Percentiles rank a stretch among this genome's conserved stretches.
These are phyloP conservation scores for Dipodomys ordii DNA, from an alignment of 2,113 vertebrate species.

Conservation along the genomic window DNA sequence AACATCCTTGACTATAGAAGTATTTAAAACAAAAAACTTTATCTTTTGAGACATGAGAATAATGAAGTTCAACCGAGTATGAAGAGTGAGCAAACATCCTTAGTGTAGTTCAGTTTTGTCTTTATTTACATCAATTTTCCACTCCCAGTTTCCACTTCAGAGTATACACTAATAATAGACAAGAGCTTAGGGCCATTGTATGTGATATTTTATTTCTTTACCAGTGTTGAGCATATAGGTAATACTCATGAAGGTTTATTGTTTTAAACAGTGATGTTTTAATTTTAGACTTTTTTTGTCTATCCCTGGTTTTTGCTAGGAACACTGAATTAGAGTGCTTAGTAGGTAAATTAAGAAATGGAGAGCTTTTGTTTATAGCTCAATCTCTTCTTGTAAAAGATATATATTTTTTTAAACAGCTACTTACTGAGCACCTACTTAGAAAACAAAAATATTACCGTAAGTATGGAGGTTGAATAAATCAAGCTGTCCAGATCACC, in stretches of 20 bases:
- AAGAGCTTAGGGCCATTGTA: background rate
- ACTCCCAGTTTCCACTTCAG: background rate
- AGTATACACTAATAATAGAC: background rate
- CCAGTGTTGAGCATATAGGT: background rate
- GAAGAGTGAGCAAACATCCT: background rate
- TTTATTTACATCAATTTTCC: background rate
- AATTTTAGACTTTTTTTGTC: background rate
- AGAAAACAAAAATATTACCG: background rate
- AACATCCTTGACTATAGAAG: background rate
- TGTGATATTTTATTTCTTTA: background rate
- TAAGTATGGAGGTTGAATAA: background rate
- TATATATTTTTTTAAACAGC: background rate
- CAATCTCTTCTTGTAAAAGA: conserved; percentile 31
- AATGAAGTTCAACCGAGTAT: background rate
- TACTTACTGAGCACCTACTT: no score
- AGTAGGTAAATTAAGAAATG: background rate
- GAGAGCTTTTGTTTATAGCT: conserved; percentile 9
- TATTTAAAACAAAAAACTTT: conserved; percentile 1
- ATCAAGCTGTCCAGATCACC: background rate
- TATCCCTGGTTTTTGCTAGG: conserved; percentile 1
- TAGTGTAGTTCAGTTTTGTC: background rate
- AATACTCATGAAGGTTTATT: background rate
- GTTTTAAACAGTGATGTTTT: conserved; percentile 20
- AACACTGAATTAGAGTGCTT: background rate
- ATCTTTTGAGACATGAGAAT: background rate